phyloP scores from a whole-genome alignment of 2,113 vertebrate genomes.

The Tauraco erythrolophus region DNA sequence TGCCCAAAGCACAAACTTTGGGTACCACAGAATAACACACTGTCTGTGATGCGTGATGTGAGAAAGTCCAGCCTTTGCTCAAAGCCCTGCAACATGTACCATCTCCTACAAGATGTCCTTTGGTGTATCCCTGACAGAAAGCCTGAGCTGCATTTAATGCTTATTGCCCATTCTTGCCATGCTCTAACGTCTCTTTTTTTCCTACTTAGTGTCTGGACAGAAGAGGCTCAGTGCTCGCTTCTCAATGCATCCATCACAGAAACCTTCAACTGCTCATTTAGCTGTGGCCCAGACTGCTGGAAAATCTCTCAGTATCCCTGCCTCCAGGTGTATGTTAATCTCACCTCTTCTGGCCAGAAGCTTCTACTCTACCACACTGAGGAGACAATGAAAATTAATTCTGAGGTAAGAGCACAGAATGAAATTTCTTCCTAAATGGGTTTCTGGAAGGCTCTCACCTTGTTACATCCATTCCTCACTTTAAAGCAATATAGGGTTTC shows the following conservation, averaged over 20 bases:
- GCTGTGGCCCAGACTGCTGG: conserved; percentile 91
- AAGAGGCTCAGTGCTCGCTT: conserved; percentile 86
- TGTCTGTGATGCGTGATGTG: neutral
- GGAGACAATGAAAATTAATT: conserved; percentile 88
- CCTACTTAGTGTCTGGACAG: conserved; percentile 87
- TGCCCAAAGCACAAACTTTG: neutral
- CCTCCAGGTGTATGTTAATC: conserved; percentile 91
- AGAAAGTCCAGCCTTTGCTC: neutral
- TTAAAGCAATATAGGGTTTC: neutral
- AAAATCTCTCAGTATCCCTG: conserved; percentile 91
- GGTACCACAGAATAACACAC: neutral
- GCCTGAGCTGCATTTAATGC: neutral
- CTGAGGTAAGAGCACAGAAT: conserved; percentile 81
- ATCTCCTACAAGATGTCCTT: neutral
- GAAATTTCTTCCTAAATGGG: neutral
- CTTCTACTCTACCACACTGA: conserved; percentile 90
- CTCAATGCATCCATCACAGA: conserved; percentile 88
- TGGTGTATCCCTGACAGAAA: neutral
- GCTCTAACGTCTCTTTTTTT: conserved; percentile 6
- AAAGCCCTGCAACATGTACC: neutral
- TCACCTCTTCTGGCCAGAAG: conserved; percentile 88
- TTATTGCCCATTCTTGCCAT: neutral
- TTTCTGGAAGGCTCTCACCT: neutral
- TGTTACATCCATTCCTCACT: neutral
- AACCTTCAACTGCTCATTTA: conserved; percentile 92